phyloP scores from a whole-genome alignment of 2,888 invertebrate species.

The Aporophyla nigra region DNA sequence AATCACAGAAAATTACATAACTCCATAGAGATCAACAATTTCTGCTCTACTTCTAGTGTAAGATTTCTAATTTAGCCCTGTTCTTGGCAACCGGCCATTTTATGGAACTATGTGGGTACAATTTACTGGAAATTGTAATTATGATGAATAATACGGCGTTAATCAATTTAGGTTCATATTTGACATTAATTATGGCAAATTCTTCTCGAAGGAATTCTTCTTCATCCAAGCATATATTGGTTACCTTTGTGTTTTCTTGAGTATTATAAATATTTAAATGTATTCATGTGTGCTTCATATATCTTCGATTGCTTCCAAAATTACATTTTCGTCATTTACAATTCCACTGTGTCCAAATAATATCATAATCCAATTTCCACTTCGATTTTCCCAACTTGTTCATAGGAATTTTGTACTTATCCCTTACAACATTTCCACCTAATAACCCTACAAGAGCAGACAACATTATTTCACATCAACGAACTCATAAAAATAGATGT shows the following conservation, averaged over 20 bases:
- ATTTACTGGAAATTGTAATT: constrained; percentile 51
- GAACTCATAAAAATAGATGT: constrained; percentile 67
- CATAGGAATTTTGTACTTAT: constrained; percentile 28
- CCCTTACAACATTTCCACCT: constrained; percentile 27
- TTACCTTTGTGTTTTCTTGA: neutral
- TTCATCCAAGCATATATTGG: neutral
- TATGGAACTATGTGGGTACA: constrained; percentile 51
- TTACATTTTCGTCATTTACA: neutral
- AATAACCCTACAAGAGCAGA: constrained; percentile 33
- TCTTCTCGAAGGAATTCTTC: neutral
- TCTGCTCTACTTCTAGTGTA: constrained; percentile 41
- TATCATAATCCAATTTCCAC: neutral
- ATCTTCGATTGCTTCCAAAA: neutral
- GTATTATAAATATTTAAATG: no score
- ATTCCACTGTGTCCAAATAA: neutral
- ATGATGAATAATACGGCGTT: constrained; percentile 23
- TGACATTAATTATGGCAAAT: neutral
- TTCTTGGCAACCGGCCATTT: constrained; percentile 60
- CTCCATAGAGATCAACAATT: constrained; percentile 27
- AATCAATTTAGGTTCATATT: constrained; percentile 3
- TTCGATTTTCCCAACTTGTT: neutral
- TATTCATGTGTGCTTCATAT: neutral
- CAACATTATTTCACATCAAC: constrained; percentile 66
- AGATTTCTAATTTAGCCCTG: constrained; percentile 49
- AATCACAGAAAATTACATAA: constrained; percentile 32